phyloP scores from a whole-genome alignment of 2,888 invertebrate species.

The Aethes cnicana region DNA sequence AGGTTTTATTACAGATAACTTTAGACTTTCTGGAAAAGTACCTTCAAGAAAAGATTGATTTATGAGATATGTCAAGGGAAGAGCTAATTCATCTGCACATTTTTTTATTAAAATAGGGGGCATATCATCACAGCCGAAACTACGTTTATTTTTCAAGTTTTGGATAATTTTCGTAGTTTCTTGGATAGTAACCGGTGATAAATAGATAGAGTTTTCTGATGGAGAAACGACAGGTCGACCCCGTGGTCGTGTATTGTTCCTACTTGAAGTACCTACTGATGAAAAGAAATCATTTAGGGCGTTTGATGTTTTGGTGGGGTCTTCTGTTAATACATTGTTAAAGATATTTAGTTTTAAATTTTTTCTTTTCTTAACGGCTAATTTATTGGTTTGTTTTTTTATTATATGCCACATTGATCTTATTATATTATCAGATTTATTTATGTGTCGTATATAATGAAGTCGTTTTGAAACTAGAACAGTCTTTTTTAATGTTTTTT shows the following conservation, averaged over 20 bases:
- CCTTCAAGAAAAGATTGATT: slow-evolving; percentile 29
- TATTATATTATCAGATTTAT: neutral
- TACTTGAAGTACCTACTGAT: neutral
- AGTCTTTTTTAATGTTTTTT: slow-evolving; percentile 1
- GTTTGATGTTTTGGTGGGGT: neutral
- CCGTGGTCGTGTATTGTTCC: too few relatives aligned
- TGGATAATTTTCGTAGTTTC: slow-evolving; percentile 6
- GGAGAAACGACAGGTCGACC: neutral
- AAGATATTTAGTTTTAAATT: neutral
- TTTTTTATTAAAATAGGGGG: slow-evolving; percentile 20
- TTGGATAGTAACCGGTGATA: neutral
- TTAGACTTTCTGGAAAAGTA: slow-evolving; percentile 20
- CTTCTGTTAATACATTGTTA: neutral
- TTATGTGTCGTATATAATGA: neutral
- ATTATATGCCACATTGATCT: slow-evolving; percentile 7
- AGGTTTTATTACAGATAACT: slow-evolving; percentile 18
- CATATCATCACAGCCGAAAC: slow-evolving; percentile 23
- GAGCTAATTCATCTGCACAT: slow-evolving; percentile 11
- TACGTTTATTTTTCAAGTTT: slow-evolving; percentile 24
- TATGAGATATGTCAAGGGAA: slow-evolving; percentile 15
- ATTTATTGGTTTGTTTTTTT: neutral
- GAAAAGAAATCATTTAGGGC: neutral
- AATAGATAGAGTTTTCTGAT: neutral
- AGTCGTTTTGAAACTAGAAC: slow-evolving; percentile 5
- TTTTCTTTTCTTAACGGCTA: neutral